Base-by-base conservation (phyloP, 1,140 invertebrate species). In the Scaptomyza montana region DNA sequence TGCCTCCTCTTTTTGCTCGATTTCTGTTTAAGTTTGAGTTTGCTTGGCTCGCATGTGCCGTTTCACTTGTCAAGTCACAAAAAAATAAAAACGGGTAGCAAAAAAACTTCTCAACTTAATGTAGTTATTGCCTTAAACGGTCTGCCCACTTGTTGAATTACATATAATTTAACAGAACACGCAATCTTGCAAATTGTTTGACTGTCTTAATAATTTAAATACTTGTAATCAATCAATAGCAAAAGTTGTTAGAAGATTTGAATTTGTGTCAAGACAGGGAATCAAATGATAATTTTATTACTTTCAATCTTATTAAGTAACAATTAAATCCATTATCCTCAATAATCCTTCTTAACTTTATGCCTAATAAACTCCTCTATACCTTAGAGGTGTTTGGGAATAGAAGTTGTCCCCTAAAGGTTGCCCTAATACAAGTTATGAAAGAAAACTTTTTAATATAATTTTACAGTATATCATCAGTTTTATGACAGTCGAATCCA, bases 81-180 rank as follows among this genome's bases (percentile, higher is more conserved):
- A 28, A 51, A 59, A 36, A 8, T 8, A 36, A 36, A 36, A 36
- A 36, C 4, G 5, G 6, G 28, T 30, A 39, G 12, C 36, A 41
- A 41, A 3, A 41, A n/a, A 59, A 77, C 54, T 63, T 77, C 67
- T 47, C 47, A 54, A 82, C 57, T 74, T 80, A 28, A 67, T 60
- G 43, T 50, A 47, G 59, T 74, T 70, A 70, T 63, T 78, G 66
- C 70, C 66, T 81, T 78, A 82, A 81, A 72, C 65, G 77, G 36
- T 28, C 39, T 68, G 50, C 53, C 62, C 77, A 86, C 81, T 86
- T 87, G 81, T 86, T 86, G 82, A 77, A 77, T 73, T 74, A 74
- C 72, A 74, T 79, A 71, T 79, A 84, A 84, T 84, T 79, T 79
- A 63, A 65, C 46, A 51, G 46, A 66, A 43, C 70, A 73, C 56